Base-by-base conservation (phyloP, 2,888 invertebrate genomes). In the Acanthococcus lagerstroemiae region DNA sequence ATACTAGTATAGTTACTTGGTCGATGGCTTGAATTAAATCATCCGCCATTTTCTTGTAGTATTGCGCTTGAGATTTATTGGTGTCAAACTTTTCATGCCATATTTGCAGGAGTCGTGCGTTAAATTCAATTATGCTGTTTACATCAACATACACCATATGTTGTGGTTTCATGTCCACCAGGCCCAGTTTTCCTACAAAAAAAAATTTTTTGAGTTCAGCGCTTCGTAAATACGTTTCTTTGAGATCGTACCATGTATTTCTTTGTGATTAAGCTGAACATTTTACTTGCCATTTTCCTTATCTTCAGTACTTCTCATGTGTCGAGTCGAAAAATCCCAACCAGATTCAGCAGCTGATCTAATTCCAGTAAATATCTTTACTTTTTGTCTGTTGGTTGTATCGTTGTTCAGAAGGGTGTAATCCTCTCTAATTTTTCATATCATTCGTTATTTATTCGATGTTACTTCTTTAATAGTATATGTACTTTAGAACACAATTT, bases 321-420 rank as follows among this genome's bases (percentile, higher is more conserved):
- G 91, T 19, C 91, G 82, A 1, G 84, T 81, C 3, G 88, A 88
- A 76, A 90, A 92, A 73, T 93, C 93, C 90, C 89, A 90, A 0
- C 93, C 92, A 55, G 87, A 86, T 76, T 92, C 91, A 3, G 90
- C 90, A 0, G 85, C 88, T 45, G 88, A 84, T 73, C 87, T 87
- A 17, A 88, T 76, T 70, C 89, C 84, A 12, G 80, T 78, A 74
- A 86, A 88, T 71, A 85, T 80, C 67, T 84, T 80, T 56, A 81
- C 77, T 69, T 78, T 78, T 54, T 79, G 78, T 50, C 77, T 78
- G 45, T 77, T 75, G 0, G 77, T 76, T 3, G 77, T 76, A 55
- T 82, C 24, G 22, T 61, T 52, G n/a, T 55, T 79, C 3, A 83
- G 80, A 5, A 75, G 75, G 3, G 73, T 73, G 72, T 78, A 81